Percentiles rank a stretch among this genome's conserved stretches.
Evolutionary conservation across 2,797 vertebrate genomes (phyloP).

Genomic region (Odontamblyopus lacepedii): DNA sequence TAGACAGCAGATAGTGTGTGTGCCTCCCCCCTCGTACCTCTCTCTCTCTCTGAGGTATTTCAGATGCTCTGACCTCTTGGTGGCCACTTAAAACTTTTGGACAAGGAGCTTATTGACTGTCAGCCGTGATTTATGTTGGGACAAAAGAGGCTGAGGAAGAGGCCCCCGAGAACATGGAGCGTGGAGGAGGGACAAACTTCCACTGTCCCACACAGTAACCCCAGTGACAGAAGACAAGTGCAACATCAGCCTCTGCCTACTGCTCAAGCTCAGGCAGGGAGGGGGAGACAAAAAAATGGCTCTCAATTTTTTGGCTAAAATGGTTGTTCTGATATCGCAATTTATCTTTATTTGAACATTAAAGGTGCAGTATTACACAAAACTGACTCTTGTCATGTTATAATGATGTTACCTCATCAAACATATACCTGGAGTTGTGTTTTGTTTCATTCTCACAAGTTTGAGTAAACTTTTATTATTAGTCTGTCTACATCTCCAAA

Average conservation of each 20-base stretch:
- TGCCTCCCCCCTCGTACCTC: slow-evolving; percentile 21
- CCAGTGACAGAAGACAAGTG: slow-evolving; percentile 4
- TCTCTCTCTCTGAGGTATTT: slow-evolving; percentile 46
- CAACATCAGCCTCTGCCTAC: background rate
- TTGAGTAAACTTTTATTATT: no score
- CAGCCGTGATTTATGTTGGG: slow-evolving; percentile 61
- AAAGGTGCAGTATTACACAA: no score
- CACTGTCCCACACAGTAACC: slow-evolving; percentile 3
- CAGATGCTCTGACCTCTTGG: slow-evolving; percentile 50
- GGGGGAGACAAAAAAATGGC: background rate
- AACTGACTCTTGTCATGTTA: no score
- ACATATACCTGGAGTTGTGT: no score
- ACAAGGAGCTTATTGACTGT: slow-evolving; percentile 65
- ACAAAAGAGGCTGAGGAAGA: slow-evolving; percentile 19
- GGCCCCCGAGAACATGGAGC: slow-evolving; percentile 7
- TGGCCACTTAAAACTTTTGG: slow-evolving; percentile 60
- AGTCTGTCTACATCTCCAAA: no score
- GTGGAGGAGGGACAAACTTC: slow-evolving; percentile 19
- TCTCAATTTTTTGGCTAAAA: background rate
- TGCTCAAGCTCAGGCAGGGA: background rate
- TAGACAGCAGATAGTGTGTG: slow-evolving; percentile 49
- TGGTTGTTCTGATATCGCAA: background rate
- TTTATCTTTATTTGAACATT: no score
- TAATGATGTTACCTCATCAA: no score
- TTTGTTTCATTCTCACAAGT: no score